Percentiles rank a stretch among this genome's conserved stretches.
phyloP scores from a whole-genome alignment of 2,888 invertebrate species.

The Ophion ventricosus region DNA sequence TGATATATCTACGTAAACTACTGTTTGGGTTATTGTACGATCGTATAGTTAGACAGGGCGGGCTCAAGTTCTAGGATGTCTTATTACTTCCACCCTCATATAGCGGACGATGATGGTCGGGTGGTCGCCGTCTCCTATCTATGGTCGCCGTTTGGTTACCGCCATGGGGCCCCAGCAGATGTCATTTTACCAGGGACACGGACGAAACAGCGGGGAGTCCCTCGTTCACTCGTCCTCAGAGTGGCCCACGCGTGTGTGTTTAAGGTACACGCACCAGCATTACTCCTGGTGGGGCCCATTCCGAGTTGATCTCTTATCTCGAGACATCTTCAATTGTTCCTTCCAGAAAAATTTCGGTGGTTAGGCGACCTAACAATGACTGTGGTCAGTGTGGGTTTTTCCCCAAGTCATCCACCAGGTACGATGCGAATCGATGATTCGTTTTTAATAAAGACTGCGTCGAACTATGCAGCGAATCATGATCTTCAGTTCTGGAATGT shows the following conservation, averaged over 20 bases:
- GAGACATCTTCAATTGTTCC: constrained; percentile 14
- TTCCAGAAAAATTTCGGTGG: constrained; percentile 4
- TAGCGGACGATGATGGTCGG: constrained; percentile 48
- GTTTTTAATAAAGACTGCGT: background rate
- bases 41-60: background rate
- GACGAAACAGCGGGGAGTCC: constrained; percentile 57
- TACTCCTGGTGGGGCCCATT: constrained; percentile 17
- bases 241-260: constrained; percentile 12
- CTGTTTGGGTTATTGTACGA: constrained; percentile 5
- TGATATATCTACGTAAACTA: background rate
- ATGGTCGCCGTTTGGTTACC: constrained; percentile 58
- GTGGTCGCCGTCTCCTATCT: constrained; percentile 66
- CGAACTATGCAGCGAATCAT: background rate
- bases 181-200: constrained; percentile 71
- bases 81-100: constrained; percentile 3
- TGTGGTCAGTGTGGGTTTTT: background rate
- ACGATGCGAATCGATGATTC: constrained; percentile 13
- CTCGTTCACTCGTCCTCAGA: constrained; percentile 24
- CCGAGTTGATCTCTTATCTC: constrained; percentile 14
- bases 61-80: constrained; percentile 67
- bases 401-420: constrained; percentile 9
- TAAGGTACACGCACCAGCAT: constrained; percentile 10
- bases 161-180: constrained; percentile 67
- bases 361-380: background rate
- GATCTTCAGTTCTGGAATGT: background rate